These are phyloP conservation scores for Sinohyriopsis cumingii DNA, from an alignment of 2,888 invertebrate species.

Conservation along the genomic window DNA sequence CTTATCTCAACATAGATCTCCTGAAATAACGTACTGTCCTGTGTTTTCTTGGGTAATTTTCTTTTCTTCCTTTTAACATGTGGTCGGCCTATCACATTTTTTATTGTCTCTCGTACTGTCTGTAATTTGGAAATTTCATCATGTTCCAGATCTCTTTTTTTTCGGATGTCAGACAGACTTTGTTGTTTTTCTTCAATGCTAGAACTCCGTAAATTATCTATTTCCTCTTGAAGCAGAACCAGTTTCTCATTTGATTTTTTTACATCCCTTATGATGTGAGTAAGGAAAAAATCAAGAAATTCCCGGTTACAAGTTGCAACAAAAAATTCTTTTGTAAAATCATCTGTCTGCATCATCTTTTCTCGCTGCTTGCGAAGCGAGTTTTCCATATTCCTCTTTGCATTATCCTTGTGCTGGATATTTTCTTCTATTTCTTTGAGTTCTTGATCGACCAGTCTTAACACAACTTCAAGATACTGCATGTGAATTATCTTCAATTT, in stretches of 20 bases:
- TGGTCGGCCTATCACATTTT: slow-evolving; percentile 47
- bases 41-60: slow-evolving; percentile 28
- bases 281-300: slow-evolving; percentile 43
- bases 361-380: slow-evolving; percentile 45
- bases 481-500: slow-evolving; percentile 46
- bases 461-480: slow-evolving; percentile 31
- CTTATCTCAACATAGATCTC: slow-evolving; percentile 54
- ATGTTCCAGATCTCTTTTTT: slow-evolving; percentile 42
- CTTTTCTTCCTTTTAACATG: slow-evolving; percentile 23
- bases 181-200: slow-evolving; percentile 15
- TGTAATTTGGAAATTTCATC: slow-evolving; percentile 35
- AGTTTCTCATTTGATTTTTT: slow-evolving; percentile 36
- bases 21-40: slow-evolving; percentile 42
- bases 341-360: slow-evolving; percentile 35
- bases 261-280: slow-evolving; percentile 55
- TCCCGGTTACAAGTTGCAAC: slow-evolving; percentile 38
- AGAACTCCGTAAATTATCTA: slow-evolving; percentile 41
- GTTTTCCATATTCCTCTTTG: slow-evolving; percentile 42
- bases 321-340: slow-evolving; percentile 43
- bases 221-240: slow-evolving; percentile 40
- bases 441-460: slow-evolving; percentile 29
- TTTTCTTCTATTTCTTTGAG: slow-evolving; percentile 36
- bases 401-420: slow-evolving; percentile 45
- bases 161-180: slow-evolving; percentile 27
- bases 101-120: slow-evolving; percentile 54